Evolutionary conservation across 2,888 invertebrate species (phyloP), one percentile per base, ranked within the genome.

Genomic region (Clepsis dumicolana): DNA sequence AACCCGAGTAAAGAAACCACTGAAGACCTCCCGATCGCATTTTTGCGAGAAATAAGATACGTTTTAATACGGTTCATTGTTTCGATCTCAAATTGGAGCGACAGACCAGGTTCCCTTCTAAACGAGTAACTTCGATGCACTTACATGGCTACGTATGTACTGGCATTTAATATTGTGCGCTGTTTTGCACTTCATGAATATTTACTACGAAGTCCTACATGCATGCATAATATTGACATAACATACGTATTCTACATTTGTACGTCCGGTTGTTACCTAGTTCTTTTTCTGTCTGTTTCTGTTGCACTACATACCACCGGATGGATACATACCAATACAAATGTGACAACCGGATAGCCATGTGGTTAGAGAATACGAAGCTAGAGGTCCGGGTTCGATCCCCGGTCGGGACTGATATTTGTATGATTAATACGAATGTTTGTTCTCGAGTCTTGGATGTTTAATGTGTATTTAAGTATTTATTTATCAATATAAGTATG

Each of bases 1-100:
- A 83, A 87, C 77, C 75, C 77, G 76, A 79, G 77, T 75, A 76
- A 72, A 75, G 75, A 77, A 84, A 83, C 81, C 77, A 76, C 80
- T 74, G 73, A 80, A 81, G 80, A 75, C 81, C 75, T 74, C 74
- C 70, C 75, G 81, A 76, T 77, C 77, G 77, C 77, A 86, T 87
- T 90, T 89, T 90, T 86, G 84, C 88, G 82, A 80, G 89, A 75
- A 90, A 90, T 79, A 76, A 77, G 83, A 90, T 86, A 87, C 83
- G 77, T 77, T 72, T 66, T 67, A 68, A 64, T 64, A 50, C 69
- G 64, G 69, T 70, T 74, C 63, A 70, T 70, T 72, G 74, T 72
- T 70, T 72, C 71, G 63, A 8, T 24, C 53, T 62, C 52, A 44
- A 68, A 68, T 64, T 64, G 68, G 63, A 59, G 59, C 59, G 68